Conservation (phyloP, 1,140 invertebrate species). For the Pollicipes pollicipes region DNA sequence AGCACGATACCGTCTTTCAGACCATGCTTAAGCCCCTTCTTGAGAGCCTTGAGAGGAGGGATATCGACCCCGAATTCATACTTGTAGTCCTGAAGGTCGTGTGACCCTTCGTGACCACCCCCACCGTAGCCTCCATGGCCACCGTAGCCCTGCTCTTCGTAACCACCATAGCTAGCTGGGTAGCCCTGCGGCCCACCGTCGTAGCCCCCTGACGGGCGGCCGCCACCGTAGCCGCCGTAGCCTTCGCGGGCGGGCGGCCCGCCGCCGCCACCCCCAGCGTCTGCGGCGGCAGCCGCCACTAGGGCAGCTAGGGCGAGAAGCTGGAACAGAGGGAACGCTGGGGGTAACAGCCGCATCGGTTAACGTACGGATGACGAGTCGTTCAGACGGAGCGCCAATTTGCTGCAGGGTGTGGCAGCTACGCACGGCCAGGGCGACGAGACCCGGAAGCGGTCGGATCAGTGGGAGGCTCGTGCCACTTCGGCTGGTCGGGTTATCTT, state of each 20-base stretch:
- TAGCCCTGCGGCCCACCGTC: neutral
- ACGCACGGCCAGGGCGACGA: no score
- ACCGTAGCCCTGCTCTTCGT: neutral
- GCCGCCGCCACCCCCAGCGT: no score
- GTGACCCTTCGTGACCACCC: neutral
- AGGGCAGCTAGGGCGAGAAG: conserved; percentile 6
- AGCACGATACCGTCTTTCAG: neutral
- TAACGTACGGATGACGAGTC: no score
- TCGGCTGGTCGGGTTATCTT: no score
- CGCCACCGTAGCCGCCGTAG: neutral
- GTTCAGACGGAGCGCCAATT: no score
- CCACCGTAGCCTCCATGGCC: neutral
- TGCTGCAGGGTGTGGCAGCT: no score
- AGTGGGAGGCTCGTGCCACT: no score
- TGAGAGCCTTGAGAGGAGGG: neutral
- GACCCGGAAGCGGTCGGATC: no score
- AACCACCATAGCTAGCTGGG: neutral
- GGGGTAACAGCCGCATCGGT: no score
- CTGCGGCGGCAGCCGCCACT: conserved; percentile 1
- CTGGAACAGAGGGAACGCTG: no score
- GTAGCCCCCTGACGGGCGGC: no score
- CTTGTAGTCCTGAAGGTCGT: neutral
- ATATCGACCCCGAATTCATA: neutral
- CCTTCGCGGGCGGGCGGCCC: conserved; percentile 7
- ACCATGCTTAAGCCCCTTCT: neutral